Conservation (phyloP, 1,140 invertebrate genomes). For the Drosophila mayri region DNA sequence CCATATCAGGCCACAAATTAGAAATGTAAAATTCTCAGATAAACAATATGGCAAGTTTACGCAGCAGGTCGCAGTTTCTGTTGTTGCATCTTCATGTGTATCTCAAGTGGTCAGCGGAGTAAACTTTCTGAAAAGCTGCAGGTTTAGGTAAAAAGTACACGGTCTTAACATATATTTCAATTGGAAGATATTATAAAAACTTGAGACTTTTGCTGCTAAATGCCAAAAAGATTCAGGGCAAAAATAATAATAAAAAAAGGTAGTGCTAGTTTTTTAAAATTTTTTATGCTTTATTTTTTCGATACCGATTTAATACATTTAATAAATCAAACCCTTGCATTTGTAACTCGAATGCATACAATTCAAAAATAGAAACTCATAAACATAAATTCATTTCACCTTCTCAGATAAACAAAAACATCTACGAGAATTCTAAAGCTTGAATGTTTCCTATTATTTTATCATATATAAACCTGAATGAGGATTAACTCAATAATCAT, state of each 20-base stretch:
- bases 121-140: background rate
- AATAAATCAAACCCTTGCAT: too few species aligned
- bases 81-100: background rate
- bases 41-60: conserved; percentile 32
- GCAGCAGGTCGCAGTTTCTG: conserved; percentile 33
- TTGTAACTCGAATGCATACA: too few species aligned
- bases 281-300: too few species aligned
- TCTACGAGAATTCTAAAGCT: too few species aligned
- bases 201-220: background rate
- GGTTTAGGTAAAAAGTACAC: background rate
- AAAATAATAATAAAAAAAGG: background rate
- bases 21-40: conserved; percentile 42
- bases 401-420: too few species aligned
- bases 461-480: too few species aligned
- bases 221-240: background rate
- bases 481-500: too few species aligned
- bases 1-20: conserved; percentile 42
- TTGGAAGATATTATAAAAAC: background rate
- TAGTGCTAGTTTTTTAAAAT: background rate
- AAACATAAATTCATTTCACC: too few species aligned
- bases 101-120: conserved; percentile 2
- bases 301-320: too few species aligned
- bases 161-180: background rate
- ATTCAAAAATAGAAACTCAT: too few species aligned
- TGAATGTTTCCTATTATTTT: too few species aligned